Evolutionary conservation across 2,113 vertebrate genomes (phyloP).

Genomic region (Pseudois nayaur): DNA sequence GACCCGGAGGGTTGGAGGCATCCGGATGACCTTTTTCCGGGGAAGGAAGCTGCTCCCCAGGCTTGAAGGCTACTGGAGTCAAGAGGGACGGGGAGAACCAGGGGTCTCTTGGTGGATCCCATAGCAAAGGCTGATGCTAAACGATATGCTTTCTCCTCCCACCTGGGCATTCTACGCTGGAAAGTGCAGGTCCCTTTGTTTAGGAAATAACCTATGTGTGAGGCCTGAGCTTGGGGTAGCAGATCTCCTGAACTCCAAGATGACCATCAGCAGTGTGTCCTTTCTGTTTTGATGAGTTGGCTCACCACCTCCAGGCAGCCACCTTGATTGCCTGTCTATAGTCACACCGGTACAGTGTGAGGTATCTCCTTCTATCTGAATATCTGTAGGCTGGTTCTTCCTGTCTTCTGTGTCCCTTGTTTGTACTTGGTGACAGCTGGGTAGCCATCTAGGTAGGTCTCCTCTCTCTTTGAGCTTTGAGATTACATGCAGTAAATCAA

Average conservation of each 20-base stretch:
- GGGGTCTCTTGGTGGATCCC: constrained; percentile 80
- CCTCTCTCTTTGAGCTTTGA: background rate
- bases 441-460: background rate
- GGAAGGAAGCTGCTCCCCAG: constrained; percentile 80
- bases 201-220: background rate
- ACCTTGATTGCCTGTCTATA: background rate
- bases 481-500: background rate
- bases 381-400: background rate
- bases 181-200: background rate
- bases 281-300: background rate
- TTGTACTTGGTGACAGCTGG: background rate
- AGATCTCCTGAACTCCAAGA: background rate
- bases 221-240: background rate
- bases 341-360: background rate
- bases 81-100: constrained; percentile 65
- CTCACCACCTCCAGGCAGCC: background rate
- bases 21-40: constrained; percentile 57
- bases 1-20: background rate
- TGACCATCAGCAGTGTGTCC: background rate
- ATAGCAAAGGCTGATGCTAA: constrained; percentile 65
- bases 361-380: background rate
- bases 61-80: constrained; percentile 74
- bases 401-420: background rate
- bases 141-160: background rate
- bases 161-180: background rate